Evolutionary conservation across 2,888 invertebrate species (phyloP).

Genomic region (Acanthosepion pharaonis): DNA sequence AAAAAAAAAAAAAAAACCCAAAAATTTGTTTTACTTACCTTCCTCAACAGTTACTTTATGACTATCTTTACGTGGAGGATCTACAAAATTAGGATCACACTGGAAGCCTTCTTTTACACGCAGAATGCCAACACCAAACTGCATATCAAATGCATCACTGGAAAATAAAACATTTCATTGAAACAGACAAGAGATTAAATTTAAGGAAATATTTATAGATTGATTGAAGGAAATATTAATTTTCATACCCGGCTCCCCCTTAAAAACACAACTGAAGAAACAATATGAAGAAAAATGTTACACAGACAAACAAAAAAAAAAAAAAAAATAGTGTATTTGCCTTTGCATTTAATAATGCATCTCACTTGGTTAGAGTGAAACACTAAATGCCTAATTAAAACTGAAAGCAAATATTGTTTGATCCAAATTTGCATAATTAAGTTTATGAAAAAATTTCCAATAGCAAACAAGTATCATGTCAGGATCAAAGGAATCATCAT

Average conservation of each 20-base stretch:
- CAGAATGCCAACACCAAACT: constrained; percentile 92
- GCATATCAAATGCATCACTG: constrained; percentile 94
- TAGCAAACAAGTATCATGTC: too few relatives aligned
- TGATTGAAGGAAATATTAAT: neutral
- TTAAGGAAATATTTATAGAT: neutral
- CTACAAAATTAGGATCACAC: constrained; percentile 43
- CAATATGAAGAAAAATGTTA: too few relatives aligned
- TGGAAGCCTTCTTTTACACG: constrained; percentile 87
- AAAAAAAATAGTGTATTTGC: too few relatives aligned
- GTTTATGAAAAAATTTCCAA: too few relatives aligned
- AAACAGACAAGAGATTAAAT: neutral
- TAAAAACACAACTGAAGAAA: too few relatives aligned
- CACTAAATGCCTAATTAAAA: too few relatives aligned
- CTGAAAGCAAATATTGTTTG: too few relatives aligned
- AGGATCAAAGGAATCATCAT: too few relatives aligned
- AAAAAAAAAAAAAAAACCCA: neutral
- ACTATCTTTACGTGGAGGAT: constrained; percentile 39
- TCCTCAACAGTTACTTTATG: neutral
- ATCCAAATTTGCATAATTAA: too few relatives aligned
- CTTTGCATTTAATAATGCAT: too few relatives aligned
- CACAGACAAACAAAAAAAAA: neutral
- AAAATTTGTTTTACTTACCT: neutral
- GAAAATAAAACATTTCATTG: constrained; percentile 49
- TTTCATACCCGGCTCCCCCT: too few relatives aligned
- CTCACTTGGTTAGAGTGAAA: too few relatives aligned